Conservation (phyloP, 2,113 vertebrate genomes). For the Aptenodytes forsteri region DNA sequence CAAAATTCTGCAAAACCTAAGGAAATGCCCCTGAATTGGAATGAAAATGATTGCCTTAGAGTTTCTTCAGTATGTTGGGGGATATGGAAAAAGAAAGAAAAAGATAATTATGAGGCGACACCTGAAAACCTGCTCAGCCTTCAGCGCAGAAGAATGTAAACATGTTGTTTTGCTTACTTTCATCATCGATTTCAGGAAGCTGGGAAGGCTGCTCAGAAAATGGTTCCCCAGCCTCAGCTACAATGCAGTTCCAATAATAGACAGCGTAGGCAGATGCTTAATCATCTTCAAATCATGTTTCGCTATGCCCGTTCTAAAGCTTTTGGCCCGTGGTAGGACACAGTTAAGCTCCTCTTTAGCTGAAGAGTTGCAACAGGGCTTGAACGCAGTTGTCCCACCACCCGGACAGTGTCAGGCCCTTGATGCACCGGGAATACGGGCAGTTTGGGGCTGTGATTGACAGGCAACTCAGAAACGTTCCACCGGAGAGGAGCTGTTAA, state of each 20-base stretch:
- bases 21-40: rapidly evolving
- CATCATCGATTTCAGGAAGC: not conserved
- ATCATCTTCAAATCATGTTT: constrained; percentile 14
- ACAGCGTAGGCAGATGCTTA: not conserved
- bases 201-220: not conserved
- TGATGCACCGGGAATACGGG: rapidly evolving
- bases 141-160: not conserved
- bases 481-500: not conserved
- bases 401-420: not conserved
- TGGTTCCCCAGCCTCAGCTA: not conserved
- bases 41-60: rapidly evolving
- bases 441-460: not conserved
- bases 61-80: not conserved
- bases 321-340: not conserved
- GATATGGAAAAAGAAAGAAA: not conserved
- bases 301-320: not conserved
- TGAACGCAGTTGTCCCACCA: not conserved
- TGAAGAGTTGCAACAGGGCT: not conserved
- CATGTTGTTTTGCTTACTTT: not conserved
- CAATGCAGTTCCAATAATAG: not conserved
- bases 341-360: constrained; percentile 50
- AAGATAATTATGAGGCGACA: not conserved
- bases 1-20: not conserved
- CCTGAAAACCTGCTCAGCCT: not conserved
- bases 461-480: not conserved